These are phyloP conservation scores for Drosophila kanapiae DNA, from an alignment of 1,140 invertebrate genomes.

Conservation along the genomic window DNA sequence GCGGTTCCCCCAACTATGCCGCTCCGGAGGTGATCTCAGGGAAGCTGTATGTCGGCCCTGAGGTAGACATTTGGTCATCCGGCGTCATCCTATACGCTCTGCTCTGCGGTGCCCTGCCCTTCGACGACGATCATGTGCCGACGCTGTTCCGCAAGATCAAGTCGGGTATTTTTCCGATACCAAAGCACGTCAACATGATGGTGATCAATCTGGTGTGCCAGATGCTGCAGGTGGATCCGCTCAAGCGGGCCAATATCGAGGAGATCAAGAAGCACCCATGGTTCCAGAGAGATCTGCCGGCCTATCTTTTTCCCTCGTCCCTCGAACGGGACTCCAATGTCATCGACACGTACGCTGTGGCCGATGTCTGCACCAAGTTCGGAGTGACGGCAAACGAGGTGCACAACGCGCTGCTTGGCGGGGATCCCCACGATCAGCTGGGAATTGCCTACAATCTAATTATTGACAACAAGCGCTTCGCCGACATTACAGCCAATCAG, in stretches of 20 bases:
- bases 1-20: constrained; percentile 99
- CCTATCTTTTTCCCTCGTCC: constrained; percentile 98
- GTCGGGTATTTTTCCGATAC: constrained; percentile 99
- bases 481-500: constrained; percentile 96
- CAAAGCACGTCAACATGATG: constrained; percentile 98
- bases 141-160: constrained; percentile 99
- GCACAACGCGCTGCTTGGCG: constrained; percentile 95
- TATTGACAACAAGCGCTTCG: constrained; percentile 99
- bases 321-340: constrained; percentile 98
- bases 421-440: constrained; percentile 99
- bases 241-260: constrained; percentile 98
- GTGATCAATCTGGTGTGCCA: constrained; percentile 98
- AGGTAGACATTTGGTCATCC: constrained; percentile 99
- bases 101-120: constrained; percentile 98
- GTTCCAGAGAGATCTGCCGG: constrained; percentile 98
- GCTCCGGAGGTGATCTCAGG: constrained; percentile 99
- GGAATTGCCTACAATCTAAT: constrained; percentile 99
- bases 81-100: constrained; percentile 99
- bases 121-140: constrained; percentile 99
- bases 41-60: constrained; percentile 97
- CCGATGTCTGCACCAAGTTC: constrained; percentile 98
- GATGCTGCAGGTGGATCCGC: constrained; percentile 99
- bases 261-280: constrained; percentile 99
- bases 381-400: constrained; percentile 97
- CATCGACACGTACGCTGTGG: constrained; percentile 97